These are phyloP conservation scores for Numenius arquata DNA, from an alignment of 2,113 vertebrate species.

Conservation along the genomic window DNA sequence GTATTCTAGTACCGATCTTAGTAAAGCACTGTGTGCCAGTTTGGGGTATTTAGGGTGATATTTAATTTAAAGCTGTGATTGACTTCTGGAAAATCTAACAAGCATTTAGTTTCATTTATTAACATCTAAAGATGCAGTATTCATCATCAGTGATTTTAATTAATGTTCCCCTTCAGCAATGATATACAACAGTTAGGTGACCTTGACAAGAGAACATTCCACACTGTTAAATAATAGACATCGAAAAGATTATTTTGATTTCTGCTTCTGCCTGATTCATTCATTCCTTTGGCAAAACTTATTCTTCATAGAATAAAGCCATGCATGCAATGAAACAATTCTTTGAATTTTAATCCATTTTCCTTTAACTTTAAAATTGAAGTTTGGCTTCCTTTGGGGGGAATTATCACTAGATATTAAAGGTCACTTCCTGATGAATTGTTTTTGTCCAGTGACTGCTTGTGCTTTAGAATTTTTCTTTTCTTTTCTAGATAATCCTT, in stretches of 20 bases:
- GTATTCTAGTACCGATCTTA: background rate
- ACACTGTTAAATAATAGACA: background rate
- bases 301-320: constrained; percentile 6
- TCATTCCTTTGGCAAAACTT: constrained; percentile 41
- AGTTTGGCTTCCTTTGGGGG: background rate
- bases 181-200: background rate
- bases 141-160: constrained; percentile 46
- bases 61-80: constrained; percentile 58
- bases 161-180: constrained; percentile 39
- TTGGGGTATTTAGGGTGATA: background rate
- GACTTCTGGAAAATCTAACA: constrained; percentile 48
- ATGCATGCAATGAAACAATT: background rate
- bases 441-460: background rate
- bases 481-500: background rate
- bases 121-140: constrained; percentile 9
- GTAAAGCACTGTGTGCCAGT: background rate
- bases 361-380: background rate
- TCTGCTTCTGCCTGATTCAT: background rate
- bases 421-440: constrained; percentile 35
- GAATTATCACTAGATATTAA: background rate
- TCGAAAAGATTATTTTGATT: constrained; percentile 39
- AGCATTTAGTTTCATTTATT: constrained; percentile 48
- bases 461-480: background rate
- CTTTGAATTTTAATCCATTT: constrained; percentile 33
- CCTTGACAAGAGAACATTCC: constrained; percentile 12